phyloP scores from a whole-genome alignment of 2,113 vertebrate genomes.

The Dromaius novaehollandiae region DNA sequence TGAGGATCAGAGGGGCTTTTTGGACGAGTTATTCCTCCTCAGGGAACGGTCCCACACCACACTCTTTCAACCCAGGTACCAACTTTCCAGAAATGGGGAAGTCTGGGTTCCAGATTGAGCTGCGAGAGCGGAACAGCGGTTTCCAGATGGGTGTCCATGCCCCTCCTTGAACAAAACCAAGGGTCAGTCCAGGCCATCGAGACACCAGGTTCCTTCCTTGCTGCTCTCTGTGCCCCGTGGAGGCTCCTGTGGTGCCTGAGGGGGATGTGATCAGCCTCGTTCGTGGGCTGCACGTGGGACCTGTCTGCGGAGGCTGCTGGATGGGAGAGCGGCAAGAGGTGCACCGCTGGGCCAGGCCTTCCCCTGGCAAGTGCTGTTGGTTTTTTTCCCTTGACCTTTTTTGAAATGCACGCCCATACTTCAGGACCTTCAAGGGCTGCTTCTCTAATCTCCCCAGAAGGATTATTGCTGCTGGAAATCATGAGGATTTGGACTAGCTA shows the following conservation, averaged over 20 bases:
- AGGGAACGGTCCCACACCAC: fast-evolving
- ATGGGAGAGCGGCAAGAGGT: fast-evolving
- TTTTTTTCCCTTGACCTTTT: background rate
- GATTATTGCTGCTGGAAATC: slow-evolving; percentile 44
- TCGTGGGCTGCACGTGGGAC: background rate
- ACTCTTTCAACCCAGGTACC: fast-evolving
- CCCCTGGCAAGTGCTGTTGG: fast-evolving
- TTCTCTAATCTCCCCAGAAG: slow-evolving; percentile 36
- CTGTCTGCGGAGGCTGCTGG: background rate
- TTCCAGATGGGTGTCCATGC: fast-evolving
- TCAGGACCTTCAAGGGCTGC: background rate
- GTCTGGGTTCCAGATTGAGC: background rate
- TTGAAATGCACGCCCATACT: background rate
- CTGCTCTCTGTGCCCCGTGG: background rate
- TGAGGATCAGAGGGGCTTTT: background rate
- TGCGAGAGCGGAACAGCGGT: background rate
- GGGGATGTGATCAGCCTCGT: background rate
- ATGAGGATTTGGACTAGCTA: slow-evolving; percentile 29
- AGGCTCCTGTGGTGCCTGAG: too few relatives aligned
- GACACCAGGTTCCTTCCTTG: background rate
- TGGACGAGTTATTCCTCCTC: background rate
- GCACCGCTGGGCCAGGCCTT: background rate
- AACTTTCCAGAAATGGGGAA: background rate
- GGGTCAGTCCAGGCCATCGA: background rate
- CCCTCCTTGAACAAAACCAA: background rate